phyloP scores from a whole-genome alignment of 2,797 vertebrate genomes.

The Rousettus madagascariensis region DNA sequence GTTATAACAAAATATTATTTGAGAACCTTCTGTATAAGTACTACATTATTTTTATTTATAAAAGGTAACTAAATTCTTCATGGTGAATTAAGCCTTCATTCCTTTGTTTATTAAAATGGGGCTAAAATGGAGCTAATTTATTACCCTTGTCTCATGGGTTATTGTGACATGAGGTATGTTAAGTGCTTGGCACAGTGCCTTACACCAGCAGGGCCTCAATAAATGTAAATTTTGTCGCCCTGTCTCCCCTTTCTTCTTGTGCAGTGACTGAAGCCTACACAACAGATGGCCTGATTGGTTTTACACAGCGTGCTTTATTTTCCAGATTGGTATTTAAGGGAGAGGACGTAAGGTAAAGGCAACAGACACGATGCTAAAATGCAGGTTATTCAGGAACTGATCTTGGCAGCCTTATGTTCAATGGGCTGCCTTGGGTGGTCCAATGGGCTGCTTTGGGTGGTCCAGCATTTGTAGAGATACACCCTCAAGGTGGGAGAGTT shows the following conservation, averaged over 20 bases:
- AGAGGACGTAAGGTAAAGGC: background rate
- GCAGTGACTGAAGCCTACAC: background rate
- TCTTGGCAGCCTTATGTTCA: background rate
- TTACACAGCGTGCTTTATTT: background rate
- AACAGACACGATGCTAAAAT: background rate
- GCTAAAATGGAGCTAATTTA: background rate
- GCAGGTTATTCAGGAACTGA: background rate
- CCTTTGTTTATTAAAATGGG: background rate
- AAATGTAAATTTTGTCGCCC: background rate
- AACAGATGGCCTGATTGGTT: background rate
- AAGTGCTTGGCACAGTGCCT: background rate
- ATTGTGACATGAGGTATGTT: background rate
- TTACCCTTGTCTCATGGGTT: fast-evolving
- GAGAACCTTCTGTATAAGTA: background rate
- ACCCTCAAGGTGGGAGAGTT: background rate
- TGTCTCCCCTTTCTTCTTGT: background rate
- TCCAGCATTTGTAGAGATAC: background rate
- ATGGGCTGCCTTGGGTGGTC: no score
- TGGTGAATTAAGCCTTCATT: background rate
- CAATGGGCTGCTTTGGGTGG: background rate
- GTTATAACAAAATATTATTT: background rate
- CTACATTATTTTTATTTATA: background rate
- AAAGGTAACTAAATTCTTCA: background rate
- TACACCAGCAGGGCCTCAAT: background rate
- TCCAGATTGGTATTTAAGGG: background rate